Percentiles rank a stretch among this genome's conserved stretches.
phyloP scores from a whole-genome alignment of 2,113 vertebrate species.

The Hepsetus odoe region DNA sequence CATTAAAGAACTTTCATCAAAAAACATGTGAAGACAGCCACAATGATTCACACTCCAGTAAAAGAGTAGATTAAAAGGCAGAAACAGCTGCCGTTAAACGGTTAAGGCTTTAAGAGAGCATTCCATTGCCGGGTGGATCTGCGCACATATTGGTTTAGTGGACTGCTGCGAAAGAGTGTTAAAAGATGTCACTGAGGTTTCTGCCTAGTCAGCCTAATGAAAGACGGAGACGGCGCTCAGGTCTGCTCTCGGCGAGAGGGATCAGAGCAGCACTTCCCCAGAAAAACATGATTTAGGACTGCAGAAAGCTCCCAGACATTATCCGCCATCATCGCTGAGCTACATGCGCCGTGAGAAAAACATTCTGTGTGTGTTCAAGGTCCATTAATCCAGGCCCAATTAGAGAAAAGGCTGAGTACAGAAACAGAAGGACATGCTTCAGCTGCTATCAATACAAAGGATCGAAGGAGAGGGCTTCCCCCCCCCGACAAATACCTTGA shows the following conservation, averaged over 20 bases:
- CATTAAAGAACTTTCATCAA: too few relatives aligned
- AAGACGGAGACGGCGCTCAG: conserved; percentile 23
- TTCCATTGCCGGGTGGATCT: background rate
- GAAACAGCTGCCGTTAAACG: background rate
- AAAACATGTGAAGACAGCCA: background rate
- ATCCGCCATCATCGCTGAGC: conserved; percentile 25
- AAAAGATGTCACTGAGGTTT: conserved; percentile 29
- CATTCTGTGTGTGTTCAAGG: conserved; percentile 54
- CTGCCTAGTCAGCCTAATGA: conserved; percentile 23
- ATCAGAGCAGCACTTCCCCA: conserved; percentile 7
- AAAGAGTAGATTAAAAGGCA: background rate
- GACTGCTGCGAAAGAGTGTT: conserved; percentile 1
- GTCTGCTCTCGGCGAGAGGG: conserved; percentile 9
- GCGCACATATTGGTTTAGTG: background rate
- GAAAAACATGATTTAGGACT: conserved; percentile 25
- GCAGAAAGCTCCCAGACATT: background rate
- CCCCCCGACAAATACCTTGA: conserved; percentile 33
- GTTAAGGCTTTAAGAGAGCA: conserved; percentile 9
- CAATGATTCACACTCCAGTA: background rate
- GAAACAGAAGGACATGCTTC: conserved; percentile 42
- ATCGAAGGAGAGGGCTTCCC: conserved; percentile 33
- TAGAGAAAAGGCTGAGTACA: conserved; percentile 52
- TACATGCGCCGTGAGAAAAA: conserved; percentile 47
- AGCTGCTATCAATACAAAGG: conserved; percentile 45
- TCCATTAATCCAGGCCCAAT: conserved; percentile 60